Percentiles rank a stretch among this genome's conserved stretches.
Evolutionary conservation across 2,113 vertebrate genomes (phyloP).

Genomic region (Tonatia bakeri): DNA sequence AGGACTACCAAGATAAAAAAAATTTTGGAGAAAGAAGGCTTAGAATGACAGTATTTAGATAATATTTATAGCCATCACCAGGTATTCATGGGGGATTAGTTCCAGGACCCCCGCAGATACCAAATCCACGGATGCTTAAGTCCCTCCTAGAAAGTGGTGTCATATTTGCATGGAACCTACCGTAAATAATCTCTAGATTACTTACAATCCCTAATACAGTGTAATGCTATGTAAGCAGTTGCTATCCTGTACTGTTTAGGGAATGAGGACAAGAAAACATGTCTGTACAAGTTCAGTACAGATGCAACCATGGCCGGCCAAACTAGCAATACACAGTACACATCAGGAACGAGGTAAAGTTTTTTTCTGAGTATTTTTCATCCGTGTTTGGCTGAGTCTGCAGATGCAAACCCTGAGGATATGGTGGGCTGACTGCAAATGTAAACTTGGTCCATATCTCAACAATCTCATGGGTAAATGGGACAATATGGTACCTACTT

Average conservation of each 20-base stretch:
- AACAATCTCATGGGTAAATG: background rate
- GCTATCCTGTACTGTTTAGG: background rate
- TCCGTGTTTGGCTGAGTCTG: background rate
- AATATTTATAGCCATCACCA: background rate
- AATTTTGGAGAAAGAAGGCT: constrained; percentile 16
- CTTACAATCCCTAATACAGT: background rate
- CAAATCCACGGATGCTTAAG: background rate
- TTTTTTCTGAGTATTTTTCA: background rate
- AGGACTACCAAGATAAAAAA: background rate
- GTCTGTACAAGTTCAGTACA: background rate
- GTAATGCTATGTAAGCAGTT: background rate
- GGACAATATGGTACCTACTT: background rate
- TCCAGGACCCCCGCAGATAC: background rate
- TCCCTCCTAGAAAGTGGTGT: background rate
- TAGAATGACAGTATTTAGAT: background rate
- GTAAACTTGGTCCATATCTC: background rate
- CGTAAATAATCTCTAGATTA: background rate
- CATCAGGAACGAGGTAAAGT: background rate
- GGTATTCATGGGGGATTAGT: background rate
- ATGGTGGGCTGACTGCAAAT: background rate
- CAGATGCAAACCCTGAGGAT: too few relatives aligned
- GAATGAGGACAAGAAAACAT: background rate
- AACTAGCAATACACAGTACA: too few relatives aligned
- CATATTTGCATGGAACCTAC: background rate
- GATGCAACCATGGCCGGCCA: background rate